A percentile compares a stretch with the other conserved stretches of the same genome.
phyloP scores from a whole-genome alignment of 2,797 vertebrate species.

The Myotis daubentonii region DNA sequence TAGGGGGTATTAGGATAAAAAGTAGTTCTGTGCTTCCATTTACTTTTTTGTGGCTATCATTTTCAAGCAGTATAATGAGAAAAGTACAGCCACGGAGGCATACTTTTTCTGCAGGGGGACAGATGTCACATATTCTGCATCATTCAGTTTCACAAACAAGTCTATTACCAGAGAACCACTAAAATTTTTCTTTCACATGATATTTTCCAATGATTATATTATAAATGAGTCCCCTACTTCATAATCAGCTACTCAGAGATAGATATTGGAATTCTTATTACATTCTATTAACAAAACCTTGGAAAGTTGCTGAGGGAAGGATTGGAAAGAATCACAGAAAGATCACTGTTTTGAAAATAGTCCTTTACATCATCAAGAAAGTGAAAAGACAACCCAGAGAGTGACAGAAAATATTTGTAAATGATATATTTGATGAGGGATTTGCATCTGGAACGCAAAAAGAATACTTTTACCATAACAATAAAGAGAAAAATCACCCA shows the following conservation, averaged over 20 bases:
- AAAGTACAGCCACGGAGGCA: neutral
- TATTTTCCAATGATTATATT: neutral
- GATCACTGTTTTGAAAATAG: neutral
- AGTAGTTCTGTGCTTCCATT: neutral
- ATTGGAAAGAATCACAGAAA: neutral
- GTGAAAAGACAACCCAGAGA: neutral
- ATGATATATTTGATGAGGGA: neutral
- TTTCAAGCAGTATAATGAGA: neutral
- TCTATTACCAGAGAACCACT: neutral
- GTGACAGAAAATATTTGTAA: slow-evolving; percentile 41
- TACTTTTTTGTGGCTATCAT: neutral
- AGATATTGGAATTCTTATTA: neutral
- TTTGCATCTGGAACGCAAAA: neutral
- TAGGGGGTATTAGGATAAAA: neutral
- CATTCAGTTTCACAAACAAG: neutral
- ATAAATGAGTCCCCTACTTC: neutral
- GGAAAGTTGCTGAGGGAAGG: neutral
- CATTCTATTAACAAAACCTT: neutral
- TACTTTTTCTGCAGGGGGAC: neutral
- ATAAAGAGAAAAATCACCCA: slow-evolving; percentile 4
- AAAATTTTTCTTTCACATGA: neutral
- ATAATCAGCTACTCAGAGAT: neutral
- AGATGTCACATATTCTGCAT: neutral
- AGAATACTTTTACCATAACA: neutral
- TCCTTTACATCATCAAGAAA: neutral